Base-by-base conservation (phyloP, 2,113 vertebrate genomes). In the Hydrolagus affinis region DNA sequence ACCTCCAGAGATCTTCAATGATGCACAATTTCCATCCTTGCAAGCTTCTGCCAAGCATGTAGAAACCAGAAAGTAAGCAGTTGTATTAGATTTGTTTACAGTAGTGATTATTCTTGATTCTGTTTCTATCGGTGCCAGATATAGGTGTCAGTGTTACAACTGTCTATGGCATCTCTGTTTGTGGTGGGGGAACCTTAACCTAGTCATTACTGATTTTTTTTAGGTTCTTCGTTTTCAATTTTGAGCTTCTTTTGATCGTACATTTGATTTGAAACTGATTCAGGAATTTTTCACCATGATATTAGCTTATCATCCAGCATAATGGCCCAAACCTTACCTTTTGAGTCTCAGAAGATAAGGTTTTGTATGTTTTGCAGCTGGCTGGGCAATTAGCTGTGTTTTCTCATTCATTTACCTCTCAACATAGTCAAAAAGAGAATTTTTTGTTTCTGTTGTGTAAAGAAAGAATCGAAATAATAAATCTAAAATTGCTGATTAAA, bases 1-100 rank as follows among this genome's bases (percentile, higher is more conserved):
- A 70, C 98, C 98, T 25, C 98, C 97, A 1, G 98, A 99, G 88
- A 99, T 99, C 90, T 97, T 90, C 88, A 98, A 92, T 0, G 97
- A 99, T 59, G 88, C 96, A 0, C 98, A 99, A 90, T 99, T 99
- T 89, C 98, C 98, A 25, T 97, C 98, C 0, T 91, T 99, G 89
- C 93, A 96, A 86, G 91, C 96, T 89, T 97, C 96, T 6, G 95
- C 97, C 92, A 99, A 97, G 93, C 97, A 98, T 9, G 94, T 95
- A 87, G 97, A 99, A 91, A 97, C 95, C 87, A 95, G 96, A 91
- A 98, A 94, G 98, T 98, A 93, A 94, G 96, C 91, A 88, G 75
- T 44, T 44, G 44, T 44, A 44, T 28, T 68, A 8, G 60, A 83
- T 83, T 8, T 30, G 4, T 80, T 64, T 25, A 28, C 23, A 44